These are phyloP conservation scores for Acrobasis suavella DNA, from an alignment of 2,888 invertebrate species.

Conservation along the genomic window DNA sequence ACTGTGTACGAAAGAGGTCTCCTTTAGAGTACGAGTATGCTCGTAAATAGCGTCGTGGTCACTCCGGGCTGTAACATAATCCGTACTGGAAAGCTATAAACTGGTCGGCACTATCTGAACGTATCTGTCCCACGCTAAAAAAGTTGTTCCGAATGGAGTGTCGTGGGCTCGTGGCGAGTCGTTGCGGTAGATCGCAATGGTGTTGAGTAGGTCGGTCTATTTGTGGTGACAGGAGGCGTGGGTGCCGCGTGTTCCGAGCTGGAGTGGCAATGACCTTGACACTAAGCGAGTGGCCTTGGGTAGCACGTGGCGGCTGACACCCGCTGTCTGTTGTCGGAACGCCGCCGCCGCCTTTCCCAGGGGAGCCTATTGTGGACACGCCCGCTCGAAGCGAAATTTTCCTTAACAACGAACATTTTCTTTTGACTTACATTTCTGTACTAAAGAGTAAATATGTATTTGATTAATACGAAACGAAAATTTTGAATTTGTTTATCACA, in stretches of 20 bases:
- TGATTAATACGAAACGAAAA: too few relatives aligned
- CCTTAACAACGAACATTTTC: constrained; percentile 11
- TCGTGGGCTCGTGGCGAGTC: constrained; percentile 51
- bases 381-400: constrained; percentile 50
- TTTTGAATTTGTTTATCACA: too few relatives aligned
- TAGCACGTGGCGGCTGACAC: constrained; percentile 83
- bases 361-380: constrained; percentile 78
- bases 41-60: neutral
- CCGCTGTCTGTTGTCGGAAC: constrained; percentile 82
- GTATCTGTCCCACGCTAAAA: constrained; percentile 38
- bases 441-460: too few relatives aligned
- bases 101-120: constrained; percentile 11
- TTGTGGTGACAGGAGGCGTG: constrained; percentile 82
- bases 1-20: neutral
- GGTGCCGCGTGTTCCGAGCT: constrained; percentile 80
- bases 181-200: constrained; percentile 65
- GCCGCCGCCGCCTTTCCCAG: constrained; percentile 82
- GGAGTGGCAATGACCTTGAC: constrained; percentile 83
- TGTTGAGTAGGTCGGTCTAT: constrained; percentile 77
- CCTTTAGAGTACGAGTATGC: neutral
- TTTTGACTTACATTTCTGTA: neutral
- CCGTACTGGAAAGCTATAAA: constrained; percentile 18
- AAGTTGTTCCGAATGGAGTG: constrained; percentile 32
- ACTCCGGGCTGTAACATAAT: constrained; percentile 9
- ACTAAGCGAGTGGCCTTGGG: constrained; percentile 83